A percentile compares a stretch with the other conserved stretches of the same genome.
These are phyloP conservation scores for Neolamprologus hecqui DNA, from an alignment of 2,113 vertebrate genomes.

Conservation along the genomic window DNA sequence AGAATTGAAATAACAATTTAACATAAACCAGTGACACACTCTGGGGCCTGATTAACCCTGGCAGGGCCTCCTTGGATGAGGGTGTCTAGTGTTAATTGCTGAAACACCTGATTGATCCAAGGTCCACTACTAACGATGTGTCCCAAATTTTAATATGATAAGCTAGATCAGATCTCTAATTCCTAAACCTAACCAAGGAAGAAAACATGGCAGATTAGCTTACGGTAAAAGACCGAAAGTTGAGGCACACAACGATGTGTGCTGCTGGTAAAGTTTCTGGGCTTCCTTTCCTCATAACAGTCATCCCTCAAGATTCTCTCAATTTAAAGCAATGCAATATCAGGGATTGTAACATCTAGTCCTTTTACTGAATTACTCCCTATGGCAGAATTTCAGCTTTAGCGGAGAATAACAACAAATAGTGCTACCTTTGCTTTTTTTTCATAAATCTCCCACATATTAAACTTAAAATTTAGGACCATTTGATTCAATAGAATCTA, in stretches of 20 bases:
- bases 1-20: not conserved
- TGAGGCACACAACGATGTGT: not conserved
- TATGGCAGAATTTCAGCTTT: not conserved
- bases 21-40: not conserved
- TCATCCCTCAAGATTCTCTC: not conserved
- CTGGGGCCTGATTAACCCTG: not conserved
- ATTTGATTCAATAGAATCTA: not conserved
- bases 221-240: not conserved
- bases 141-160: not conserved
- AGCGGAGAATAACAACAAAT: not conserved
- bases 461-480: not conserved
- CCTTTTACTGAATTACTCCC: not conserved
- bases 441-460: not conserved
- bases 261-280: not conserved
- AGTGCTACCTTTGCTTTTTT: not conserved
- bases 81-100: not conserved
- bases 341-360: not conserved
- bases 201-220: not conserved
- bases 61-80: not conserved
- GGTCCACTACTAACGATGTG: not conserved
- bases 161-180: not conserved
- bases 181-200: not conserved
- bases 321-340: not conserved
- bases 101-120: not conserved
- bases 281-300: not conserved